phyloP scores from a whole-genome alignment of 2,113 vertebrate genomes.

The Nerophis ophidion region DNA sequence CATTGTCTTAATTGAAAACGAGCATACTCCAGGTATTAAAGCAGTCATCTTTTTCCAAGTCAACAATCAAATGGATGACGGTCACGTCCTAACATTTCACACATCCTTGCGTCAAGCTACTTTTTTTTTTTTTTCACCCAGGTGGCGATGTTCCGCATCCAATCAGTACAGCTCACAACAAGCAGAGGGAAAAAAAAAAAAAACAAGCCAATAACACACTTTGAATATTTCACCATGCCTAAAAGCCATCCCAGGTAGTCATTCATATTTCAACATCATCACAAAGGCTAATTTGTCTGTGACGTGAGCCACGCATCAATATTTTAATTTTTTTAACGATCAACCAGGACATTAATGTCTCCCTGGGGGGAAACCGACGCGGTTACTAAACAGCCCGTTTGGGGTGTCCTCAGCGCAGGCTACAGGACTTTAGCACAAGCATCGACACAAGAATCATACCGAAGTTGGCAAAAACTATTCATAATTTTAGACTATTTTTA shows the following conservation, averaged over 20 bases:
- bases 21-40: too few species aligned
- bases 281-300: conserved; percentile 60
- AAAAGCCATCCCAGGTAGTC: conserved; percentile 68
- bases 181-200: not conserved
- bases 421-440: not conserved
- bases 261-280: conserved; percentile 65
- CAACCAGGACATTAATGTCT: conserved; percentile 30
- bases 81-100: conserved; percentile 27
- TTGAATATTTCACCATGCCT: conserved; percentile 73
- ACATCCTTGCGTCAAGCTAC: conserved; percentile 47
- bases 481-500: too few species aligned
- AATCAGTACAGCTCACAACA: conserved; percentile 45
- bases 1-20: too few species aligned
- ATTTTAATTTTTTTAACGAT: conserved; percentile 59
- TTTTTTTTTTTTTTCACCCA: conserved; percentile 40
- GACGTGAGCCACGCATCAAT: conserved; percentile 60
- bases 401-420: conserved; percentile 6
- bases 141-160: conserved; percentile 33
- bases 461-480: too few species aligned
- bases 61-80: too few species aligned
- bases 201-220: conserved; percentile 34
- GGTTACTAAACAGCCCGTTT: conserved; percentile 36
- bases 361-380: conserved; percentile 9
- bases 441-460: too few species aligned
- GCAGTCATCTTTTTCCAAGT: too few species aligned